These are phyloP conservation scores for Athetis lepigone DNA, from an alignment of 2,888 invertebrate species.

Conservation along the genomic window DNA sequence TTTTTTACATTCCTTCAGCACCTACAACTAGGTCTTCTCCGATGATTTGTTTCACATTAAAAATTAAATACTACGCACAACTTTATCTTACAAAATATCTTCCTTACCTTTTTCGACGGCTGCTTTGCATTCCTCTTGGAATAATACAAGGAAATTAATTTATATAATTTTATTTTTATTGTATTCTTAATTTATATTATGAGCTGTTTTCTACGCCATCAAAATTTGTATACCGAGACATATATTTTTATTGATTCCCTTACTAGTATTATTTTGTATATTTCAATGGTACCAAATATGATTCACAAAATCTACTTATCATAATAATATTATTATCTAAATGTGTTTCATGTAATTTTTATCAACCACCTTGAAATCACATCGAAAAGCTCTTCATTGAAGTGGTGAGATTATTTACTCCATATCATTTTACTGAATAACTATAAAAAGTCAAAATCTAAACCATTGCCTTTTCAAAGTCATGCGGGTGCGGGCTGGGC, in stretches of 20 bases:
- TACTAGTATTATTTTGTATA: neutral
- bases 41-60: too few relatives aligned
- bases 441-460: too few relatives aligned
- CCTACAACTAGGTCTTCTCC: too few relatives aligned
- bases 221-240: neutral
- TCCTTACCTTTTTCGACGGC: neutral
- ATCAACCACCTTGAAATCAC: conserved; percentile 46
- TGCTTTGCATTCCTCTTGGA: neutral
- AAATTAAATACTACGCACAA: too few relatives aligned
- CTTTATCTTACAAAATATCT: too few relatives aligned
- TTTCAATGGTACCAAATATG: neutral
- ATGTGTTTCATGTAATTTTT: conserved; percentile 55
- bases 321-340: conserved; percentile 44
- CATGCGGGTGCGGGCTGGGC: too few relatives aligned
- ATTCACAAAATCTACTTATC: conserved; percentile 15
- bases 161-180: too few relatives aligned
- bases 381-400: conserved; percentile 61
- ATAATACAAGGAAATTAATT: neutral
- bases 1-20: too few relatives aligned
- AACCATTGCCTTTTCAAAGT: too few relatives aligned
- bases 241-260: neutral
- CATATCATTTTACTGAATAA: neutral
- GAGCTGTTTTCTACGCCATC: neutral
- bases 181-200: too few relatives aligned
- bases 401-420: conserved; percentile 42